Evolutionary conservation across 2,797 vertebrate species (phyloP), one percentile per base, ranked within the genome.

Genomic region (Sebastes oblongus): DNA sequence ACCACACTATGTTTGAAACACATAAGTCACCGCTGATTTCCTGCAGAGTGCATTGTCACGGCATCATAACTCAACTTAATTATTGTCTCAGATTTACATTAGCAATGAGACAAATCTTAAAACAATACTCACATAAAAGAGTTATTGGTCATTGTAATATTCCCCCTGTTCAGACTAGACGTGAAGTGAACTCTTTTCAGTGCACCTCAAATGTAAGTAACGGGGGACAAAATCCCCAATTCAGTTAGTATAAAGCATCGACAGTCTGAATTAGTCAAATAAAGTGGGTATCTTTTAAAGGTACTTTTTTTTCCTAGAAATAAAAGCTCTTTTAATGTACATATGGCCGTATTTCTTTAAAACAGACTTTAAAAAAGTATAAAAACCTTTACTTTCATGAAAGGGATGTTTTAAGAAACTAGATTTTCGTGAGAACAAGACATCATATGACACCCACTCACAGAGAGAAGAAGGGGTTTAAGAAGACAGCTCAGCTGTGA

Each of bases 1-100:
- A 79, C 89, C 90, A 59, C 86, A 83, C 2, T 2, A 20, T 6
- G 24, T 24, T 42, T 72, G 9, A 27, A 27, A 4, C 14, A 3
- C 52, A 6, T 18, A 54, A 54, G 20, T 13, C 4, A 3, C 13
- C 7, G 5, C 22, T 12, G 3, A 54, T 29, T 72, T 88, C 82
- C 82, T 83, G 76, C 52, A 5, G 24, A 2, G 0, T 55, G 14
- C 25, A 20, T 36, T 56, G 29, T 39, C 1, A 3, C 1, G 27
- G 20, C 39, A 14, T 39, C 14, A 9, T 12, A 55, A 59, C n/a
- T 67, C 12, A 29, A 5, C 8, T 61, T 4, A 3, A 32, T 8
- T 2, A 16, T 34, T 22, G 56, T 36, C 20, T 52, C 25, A 14
- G 8, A n/a, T 54, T 20, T n/a, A 5, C 13, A 7, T 20, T 14